A percentile compares a stretch with the other conserved stretches of the same genome.
Evolutionary conservation across 2,888 invertebrate species (phyloP).

Genomic region (Trachelus iudaicus): DNA sequence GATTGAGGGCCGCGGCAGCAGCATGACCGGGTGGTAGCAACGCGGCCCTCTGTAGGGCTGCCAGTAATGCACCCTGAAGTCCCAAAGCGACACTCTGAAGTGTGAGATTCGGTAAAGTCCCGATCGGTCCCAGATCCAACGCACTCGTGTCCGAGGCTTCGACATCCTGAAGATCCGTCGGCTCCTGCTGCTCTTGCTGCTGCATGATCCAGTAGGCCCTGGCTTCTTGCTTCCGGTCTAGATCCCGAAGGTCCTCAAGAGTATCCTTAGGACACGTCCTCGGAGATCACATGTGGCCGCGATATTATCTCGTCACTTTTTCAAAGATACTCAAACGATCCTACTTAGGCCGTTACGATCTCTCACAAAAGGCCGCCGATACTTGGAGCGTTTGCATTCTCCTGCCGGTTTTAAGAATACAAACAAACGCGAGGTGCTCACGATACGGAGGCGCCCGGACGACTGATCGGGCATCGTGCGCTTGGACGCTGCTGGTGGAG

Average conservation of each 20-base stretch:
- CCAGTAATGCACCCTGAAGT: slow-evolving; percentile 86
- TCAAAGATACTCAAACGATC: slow-evolving; percentile 12
- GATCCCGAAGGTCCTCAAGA: neutral
- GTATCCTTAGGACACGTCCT: slow-evolving; percentile 55
- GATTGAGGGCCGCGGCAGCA: slow-evolving; percentile 85
- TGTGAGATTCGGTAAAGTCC: slow-evolving; percentile 51
- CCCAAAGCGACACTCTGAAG: slow-evolving; percentile 82
- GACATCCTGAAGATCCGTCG: slow-evolving; percentile 17
- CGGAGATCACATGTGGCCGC: slow-evolving; percentile 67
- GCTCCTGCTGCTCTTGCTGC: slow-evolving; percentile 40
- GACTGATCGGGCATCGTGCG: slow-evolving; percentile 72
- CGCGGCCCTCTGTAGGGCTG: slow-evolving; percentile 85
- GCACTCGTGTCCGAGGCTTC: slow-evolving; percentile 7
- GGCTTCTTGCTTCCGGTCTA: neutral
- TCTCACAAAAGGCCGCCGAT: neutral
- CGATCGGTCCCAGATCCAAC: slow-evolving; percentile 6
- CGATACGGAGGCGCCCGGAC: slow-evolving; percentile 73
- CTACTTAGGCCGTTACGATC: neutral
- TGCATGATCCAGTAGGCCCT: slow-evolving; percentile 9
- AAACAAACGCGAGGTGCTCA: slow-evolving; percentile 70
- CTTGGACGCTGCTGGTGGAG: slow-evolving; percentile 73
- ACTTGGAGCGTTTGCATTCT: neutral
- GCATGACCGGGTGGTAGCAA: slow-evolving; percentile 84
- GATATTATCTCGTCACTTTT: slow-evolving; percentile 24
- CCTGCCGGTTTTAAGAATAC: slow-evolving; percentile 20